Conservation (phyloP, 2,113 vertebrate genomes). For the Stigmatopora argus region DNA sequence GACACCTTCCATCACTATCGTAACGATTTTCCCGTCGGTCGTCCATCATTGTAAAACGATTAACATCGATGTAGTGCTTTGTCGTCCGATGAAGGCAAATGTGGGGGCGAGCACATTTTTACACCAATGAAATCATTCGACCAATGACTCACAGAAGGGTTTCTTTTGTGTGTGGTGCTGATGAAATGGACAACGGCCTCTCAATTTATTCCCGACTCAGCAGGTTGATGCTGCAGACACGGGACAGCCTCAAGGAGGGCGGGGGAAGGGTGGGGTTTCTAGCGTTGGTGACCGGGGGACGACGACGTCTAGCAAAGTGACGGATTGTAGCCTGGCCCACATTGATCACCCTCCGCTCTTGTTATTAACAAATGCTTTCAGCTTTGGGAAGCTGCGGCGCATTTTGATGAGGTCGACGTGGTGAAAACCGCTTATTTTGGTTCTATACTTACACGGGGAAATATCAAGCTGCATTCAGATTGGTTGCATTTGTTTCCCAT, state of each 20-base stretch:
- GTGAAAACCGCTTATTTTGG: not conserved
- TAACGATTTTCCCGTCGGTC: slow-evolving; percentile 9
- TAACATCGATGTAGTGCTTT: slow-evolving; percentile 35
- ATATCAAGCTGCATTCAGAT: no score
- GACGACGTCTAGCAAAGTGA: slow-evolving; percentile 50
- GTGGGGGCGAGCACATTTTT: not conserved
- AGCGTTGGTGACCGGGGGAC: not conserved
- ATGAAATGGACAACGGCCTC: slow-evolving; percentile 45
- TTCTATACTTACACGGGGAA: no score
- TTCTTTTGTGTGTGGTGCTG: slow-evolving; percentile 36
- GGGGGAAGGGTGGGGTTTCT: not conserved
- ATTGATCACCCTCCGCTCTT: slow-evolving; percentile 55
- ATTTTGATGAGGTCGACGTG: slow-evolving; percentile 35
- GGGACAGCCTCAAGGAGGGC: slow-evolving; percentile 21
- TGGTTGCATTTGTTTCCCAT: no score
- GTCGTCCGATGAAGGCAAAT: not conserved
- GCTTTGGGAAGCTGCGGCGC: slow-evolving; percentile 41
- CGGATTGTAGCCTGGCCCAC: slow-evolving; percentile 52
- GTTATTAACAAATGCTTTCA: slow-evolving; percentile 19
- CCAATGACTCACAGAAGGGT: not conserved
- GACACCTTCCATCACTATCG: slow-evolving; percentile 9
- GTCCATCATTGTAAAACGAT: slow-evolving; percentile 29
- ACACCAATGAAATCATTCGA: not conserved
- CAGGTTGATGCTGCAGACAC: slow-evolving; percentile 53
- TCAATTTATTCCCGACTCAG: slow-evolving; percentile 27